Conservation (phyloP, 2,888 invertebrate species). For the Fragum sueziense region DNA sequence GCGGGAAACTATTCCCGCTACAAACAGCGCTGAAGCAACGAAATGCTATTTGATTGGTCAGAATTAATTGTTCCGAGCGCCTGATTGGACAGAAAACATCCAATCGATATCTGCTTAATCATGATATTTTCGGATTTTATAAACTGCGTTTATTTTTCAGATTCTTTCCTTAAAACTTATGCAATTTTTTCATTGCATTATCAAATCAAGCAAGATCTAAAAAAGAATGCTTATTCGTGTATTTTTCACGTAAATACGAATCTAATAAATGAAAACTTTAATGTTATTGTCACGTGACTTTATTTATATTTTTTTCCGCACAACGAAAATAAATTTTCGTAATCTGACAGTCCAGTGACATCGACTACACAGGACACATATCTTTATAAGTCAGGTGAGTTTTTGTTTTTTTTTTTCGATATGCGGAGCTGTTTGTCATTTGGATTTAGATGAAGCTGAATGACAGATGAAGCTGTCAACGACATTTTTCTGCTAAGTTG, state of each 20-base stretch:
- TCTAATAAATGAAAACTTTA: not conserved
- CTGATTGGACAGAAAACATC: not conserved
- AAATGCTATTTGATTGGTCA: not conserved
- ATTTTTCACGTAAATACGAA: not conserved
- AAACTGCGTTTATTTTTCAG: no score
- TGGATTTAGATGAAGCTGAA: no score
- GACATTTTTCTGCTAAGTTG: no score
- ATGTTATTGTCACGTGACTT: constrained; percentile 12
- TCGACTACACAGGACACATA: no score
- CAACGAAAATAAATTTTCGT: not conserved
- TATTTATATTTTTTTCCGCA: not conserved
- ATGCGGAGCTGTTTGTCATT: no score
- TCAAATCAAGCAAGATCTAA: not conserved
- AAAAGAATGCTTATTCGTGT: not conserved
- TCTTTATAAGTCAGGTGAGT: no score
- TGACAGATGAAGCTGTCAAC: no score
- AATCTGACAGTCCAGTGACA: not conserved
- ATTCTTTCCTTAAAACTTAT: no score
- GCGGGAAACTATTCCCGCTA: not conserved
- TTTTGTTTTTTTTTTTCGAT: no score
- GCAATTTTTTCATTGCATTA: no score
- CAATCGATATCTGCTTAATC: not conserved
- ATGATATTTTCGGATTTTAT: not conserved
- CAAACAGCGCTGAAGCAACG: not conserved
- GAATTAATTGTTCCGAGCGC: not conserved